Base-by-base conservation (phyloP, 2,888 invertebrate genomes). In the Kryphioiulus occultus region DNA sequence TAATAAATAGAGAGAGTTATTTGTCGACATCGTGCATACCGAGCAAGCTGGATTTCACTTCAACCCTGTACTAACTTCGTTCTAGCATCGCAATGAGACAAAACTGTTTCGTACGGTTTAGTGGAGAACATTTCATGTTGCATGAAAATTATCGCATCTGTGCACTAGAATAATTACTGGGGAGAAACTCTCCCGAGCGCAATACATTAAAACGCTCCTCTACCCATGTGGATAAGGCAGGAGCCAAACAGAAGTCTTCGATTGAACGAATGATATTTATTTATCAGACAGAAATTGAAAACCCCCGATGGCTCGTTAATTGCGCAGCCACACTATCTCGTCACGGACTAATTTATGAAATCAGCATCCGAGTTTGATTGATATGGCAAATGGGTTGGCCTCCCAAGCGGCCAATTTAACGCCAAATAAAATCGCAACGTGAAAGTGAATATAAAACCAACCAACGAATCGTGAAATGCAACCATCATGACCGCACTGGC, bases 351-450 rank as follows among this genome's bases (percentile, higher is more conserved):
- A 68, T 68, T 68, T 68, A 68, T 68, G 68, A 68, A 68, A 68
- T 68, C 68, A 68, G 26, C 68, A 68, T 68, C 12, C 26, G 22
- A 26, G 68, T 26, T 68, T 68, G 68, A 68, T 68, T 68, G 68
- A 68, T 68, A 68, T 68, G 68, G 26, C 26, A 68, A 68, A 68
- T 68, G 68, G 4, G 68, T 26, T 53, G 3, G 68, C 10, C 26
- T n/a, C 68, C 68, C 68, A 68, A n/a, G 68, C n/a, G 68, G 68
- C 68, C 68, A 68, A 68, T 68, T 68, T 26, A 68, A 26, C 26
- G 26, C 12, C 68, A 68, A 68, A 68, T 26, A 0, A 22, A 68
- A 26, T 26, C 68, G 68, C 68, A 26, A 26, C n/a, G 53, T 53
- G n/a, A 53, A 47, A 53, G 53, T 53, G 53, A 53, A 53, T 53